These are phyloP conservation scores for Plutomurus gul DNA, from an alignment of 1,140 invertebrate species.

Conservation along the genomic window DNA sequence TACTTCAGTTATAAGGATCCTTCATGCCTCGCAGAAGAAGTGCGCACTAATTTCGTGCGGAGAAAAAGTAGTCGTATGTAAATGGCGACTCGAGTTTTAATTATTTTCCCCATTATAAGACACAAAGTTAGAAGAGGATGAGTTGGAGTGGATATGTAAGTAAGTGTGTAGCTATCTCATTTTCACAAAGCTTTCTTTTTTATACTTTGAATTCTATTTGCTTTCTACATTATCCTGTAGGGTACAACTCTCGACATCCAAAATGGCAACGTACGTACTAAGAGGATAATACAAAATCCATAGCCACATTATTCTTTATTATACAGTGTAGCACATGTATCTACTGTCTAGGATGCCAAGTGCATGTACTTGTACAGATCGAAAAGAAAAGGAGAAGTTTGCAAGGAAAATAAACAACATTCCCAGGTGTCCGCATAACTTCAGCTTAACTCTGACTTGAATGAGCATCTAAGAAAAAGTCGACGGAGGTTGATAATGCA, in stretches of 20 bases:
- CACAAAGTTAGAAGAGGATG: too few species aligned
- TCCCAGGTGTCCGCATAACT: constrained; percentile 10
- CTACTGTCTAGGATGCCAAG: too few species aligned
- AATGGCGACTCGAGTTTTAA: too few species aligned
- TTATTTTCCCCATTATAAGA: too few species aligned
- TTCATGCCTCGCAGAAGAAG: too few species aligned
- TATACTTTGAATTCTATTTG: not conserved
- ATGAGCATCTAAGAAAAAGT: not conserved
- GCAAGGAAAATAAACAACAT: not conserved
- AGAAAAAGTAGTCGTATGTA: too few species aligned
- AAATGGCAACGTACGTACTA: not conserved
- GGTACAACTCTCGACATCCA: not conserved
- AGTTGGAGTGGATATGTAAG: too few species aligned
- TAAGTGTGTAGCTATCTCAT: too few species aligned
- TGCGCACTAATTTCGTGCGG: too few species aligned
- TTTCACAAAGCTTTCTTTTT: too few species aligned
- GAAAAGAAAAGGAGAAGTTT: not conserved
- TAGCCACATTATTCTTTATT: constrained; percentile 11
- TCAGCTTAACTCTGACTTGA: not conserved
- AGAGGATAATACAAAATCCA: not conserved
- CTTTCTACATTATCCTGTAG: not conserved
- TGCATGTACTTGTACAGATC: not conserved
- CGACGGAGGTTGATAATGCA: not conserved
- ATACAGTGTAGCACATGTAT: too few species aligned
- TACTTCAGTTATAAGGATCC: too few species aligned